phyloP scores from a whole-genome alignment of 2,888 invertebrate genomes.

The Adelphocoris suturalis region DNA sequence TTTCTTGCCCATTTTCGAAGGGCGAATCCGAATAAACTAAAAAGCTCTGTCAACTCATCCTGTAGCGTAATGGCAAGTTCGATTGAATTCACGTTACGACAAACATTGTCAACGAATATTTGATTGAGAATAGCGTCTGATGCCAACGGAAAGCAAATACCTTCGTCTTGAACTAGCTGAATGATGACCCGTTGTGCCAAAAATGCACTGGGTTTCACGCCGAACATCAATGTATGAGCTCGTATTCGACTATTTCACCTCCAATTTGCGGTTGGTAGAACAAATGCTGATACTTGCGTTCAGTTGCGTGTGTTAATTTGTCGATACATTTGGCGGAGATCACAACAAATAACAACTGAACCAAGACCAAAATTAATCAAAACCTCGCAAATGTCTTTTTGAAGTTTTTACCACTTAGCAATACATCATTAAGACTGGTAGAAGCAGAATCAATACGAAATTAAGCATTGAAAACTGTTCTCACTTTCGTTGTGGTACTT shows the following conservation, averaged over 20 bases:
- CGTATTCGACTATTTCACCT: neutral
- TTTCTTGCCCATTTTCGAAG: slow-evolving; percentile 32
- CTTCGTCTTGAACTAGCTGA: neutral
- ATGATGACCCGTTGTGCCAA: neutral
- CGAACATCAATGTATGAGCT: neutral
- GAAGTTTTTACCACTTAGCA: neutral
- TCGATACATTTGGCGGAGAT: neutral
- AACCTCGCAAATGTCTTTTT: neutral
- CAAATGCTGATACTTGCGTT: slow-evolving; percentile 28
- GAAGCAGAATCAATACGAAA: neutral
- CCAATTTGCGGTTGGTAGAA: neutral
- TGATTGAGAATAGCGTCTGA: neutral
- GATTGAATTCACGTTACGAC: neutral
- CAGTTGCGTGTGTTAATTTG: neutral
- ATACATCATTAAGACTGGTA: too few relatives aligned
- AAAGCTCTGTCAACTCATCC: neutral
- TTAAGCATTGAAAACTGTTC: neutral
- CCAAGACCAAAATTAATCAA: neutral
- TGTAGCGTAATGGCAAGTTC: neutral
- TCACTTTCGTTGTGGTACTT: neutral
- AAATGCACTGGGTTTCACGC: neutral
- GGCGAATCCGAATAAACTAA: neutral
- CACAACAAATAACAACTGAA: neutral
- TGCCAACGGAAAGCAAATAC: neutral
- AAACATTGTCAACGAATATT: slow-evolving; percentile 21